Evolutionary conservation across 2,888 invertebrate species (phyloP).

Genomic region (Alentia gelatinosa): DNA sequence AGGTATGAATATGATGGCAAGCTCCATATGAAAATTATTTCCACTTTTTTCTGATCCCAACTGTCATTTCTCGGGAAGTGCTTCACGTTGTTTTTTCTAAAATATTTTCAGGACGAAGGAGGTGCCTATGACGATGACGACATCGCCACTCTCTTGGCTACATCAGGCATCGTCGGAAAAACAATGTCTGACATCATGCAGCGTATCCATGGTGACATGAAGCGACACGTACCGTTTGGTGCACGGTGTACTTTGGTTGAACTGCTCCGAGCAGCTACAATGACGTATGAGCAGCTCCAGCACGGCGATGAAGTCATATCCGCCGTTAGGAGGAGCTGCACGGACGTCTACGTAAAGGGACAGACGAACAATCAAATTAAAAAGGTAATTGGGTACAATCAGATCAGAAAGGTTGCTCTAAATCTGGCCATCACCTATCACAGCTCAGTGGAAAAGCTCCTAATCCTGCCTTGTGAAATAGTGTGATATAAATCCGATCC

Average conservation of each 20-base stretch:
- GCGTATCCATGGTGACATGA: slow-evolving; percentile 67
- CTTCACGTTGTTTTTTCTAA: too few species aligned
- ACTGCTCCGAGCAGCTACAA: slow-evolving; percentile 85
- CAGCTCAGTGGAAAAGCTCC: background rate
- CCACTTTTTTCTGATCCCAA: too few species aligned
- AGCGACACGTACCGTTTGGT: slow-evolving; percentile 64
- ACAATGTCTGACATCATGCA: slow-evolving; percentile 70
- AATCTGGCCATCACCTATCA: background rate
- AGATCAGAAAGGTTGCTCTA: background rate
- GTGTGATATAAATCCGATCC: too few species aligned
- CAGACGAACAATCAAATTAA: slow-evolving; percentile 75
- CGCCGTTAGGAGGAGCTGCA: slow-evolving; percentile 84
- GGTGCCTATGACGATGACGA: slow-evolving; percentile 70
- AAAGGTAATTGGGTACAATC: slow-evolving; percentile 40
- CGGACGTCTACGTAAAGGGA: slow-evolving; percentile 86
- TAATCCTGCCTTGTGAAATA: background rate
- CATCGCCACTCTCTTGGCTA: slow-evolving; percentile 68
- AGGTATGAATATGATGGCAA: too few species aligned
- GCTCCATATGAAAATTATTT: too few species aligned
- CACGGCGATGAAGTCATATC: slow-evolving; percentile 84
- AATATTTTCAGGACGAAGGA: slow-evolving; percentile 72
- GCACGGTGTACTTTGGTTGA: slow-evolving; percentile 85
- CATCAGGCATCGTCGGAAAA: slow-evolving; percentile 68
- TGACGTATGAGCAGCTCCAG: slow-evolving; percentile 85
- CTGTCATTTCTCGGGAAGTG: too few species aligned